phyloP scores from a whole-genome alignment of 2,113 vertebrate genomes.

The Salvelinus alpinus region DNA sequence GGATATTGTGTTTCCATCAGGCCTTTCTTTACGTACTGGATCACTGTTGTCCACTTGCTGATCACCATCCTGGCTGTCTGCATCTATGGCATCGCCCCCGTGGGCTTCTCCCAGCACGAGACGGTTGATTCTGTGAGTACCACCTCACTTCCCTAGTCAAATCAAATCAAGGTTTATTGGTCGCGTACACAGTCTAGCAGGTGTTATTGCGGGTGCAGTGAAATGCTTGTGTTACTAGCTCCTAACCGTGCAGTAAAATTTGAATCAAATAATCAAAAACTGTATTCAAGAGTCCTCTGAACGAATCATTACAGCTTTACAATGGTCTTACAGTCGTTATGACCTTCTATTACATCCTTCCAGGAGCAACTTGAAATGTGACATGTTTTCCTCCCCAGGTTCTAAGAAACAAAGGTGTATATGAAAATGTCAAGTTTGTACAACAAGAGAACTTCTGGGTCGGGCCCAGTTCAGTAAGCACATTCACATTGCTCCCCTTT shows the following conservation, averaged over 20 bases:
- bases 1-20: conserved; percentile 59
- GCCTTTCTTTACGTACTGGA: conserved; percentile 99
- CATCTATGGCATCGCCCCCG: conserved; percentile 94
- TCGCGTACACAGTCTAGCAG: too few relatives aligned
- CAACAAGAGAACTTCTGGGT: conserved; percentile 99
- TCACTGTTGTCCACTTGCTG: conserved; percentile 94
- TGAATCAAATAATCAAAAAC: too few relatives aligned
- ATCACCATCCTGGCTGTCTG: conserved; percentile 95
- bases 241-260: too few relatives aligned
- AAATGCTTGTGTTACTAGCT: too few relatives aligned
- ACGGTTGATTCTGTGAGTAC: conserved; percentile 95
- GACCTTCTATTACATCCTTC: not conserved
- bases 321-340: not conserved
- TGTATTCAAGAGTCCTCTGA: too few relatives aligned
- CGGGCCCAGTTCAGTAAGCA: conserved; percentile 92
- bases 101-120: conserved; percentile 97
- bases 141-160: not conserved
- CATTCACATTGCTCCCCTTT: not conserved
- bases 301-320: not conserved
- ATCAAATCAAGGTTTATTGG: too few relatives aligned
- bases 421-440: conserved; percentile 97
- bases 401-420: conserved; percentile 94
- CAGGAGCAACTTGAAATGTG: not conserved
- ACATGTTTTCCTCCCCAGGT: conserved; percentile 72
- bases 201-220: too few relatives aligned